Conservation (phyloP, 2,797 vertebrate species). For the Eulemur mongoz region DNA sequence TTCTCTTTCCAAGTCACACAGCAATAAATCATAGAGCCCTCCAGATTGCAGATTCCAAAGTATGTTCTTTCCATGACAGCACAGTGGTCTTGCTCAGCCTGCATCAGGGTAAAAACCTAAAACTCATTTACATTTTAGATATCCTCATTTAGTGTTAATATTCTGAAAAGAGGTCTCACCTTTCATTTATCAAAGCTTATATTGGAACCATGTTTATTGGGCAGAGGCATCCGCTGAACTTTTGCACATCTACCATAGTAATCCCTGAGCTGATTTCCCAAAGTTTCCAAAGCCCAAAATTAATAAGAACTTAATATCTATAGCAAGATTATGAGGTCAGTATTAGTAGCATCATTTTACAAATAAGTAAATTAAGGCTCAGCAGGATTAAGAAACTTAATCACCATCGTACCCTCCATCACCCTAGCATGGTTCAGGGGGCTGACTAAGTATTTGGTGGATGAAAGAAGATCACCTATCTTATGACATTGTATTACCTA, state of each 20-base stretch:
- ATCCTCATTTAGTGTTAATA: not conserved
- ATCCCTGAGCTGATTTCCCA: not conserved
- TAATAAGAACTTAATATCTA: conserved; percentile 33
- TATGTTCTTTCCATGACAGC: not conserved
- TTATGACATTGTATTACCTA: not conserved
- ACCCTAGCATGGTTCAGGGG: not conserved
- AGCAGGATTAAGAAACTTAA: not conserved
- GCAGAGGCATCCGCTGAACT: not conserved
- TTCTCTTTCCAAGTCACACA: not conserved
- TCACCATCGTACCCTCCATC: not conserved
- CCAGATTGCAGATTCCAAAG: not conserved
- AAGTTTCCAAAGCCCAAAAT: not conserved
- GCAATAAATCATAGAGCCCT: conserved; percentile 39
- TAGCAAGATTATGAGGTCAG: not conserved
- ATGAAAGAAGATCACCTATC: not conserved
- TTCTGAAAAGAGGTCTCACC: not conserved
- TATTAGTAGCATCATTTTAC: not conserved
- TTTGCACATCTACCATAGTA: not conserved
- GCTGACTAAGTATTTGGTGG: not conserved
- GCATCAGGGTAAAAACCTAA: conserved; percentile 1
- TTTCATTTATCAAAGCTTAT: not conserved
- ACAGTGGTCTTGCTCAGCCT: not conserved
- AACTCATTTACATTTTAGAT: not conserved
- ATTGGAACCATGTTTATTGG: not conserved
- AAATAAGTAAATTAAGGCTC: not conserved